These are phyloP conservation scores for Proctacanthus coquilletti DNA, from an alignment of 1,140 invertebrate species.

Conservation along the genomic window DNA sequence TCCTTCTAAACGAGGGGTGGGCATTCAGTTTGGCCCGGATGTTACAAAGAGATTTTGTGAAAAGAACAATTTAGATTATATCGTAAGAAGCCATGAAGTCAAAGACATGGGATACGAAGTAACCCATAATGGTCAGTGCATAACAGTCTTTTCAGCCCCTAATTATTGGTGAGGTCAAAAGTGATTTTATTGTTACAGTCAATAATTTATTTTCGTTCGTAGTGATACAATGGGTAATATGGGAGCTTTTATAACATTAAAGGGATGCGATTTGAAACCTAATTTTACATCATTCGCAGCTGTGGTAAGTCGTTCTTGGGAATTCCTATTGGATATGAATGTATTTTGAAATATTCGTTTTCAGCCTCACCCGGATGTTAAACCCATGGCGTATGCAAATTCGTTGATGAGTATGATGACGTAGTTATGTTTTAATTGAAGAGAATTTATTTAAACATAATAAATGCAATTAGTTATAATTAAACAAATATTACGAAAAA, in stretches of 20 bases:
- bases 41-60: conserved; percentile 79
- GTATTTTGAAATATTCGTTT: conserved; percentile 39
- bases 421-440: conserved; percentile 13
- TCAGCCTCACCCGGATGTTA: conserved; percentile 91
- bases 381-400: conserved; percentile 90
- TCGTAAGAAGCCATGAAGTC: conserved; percentile 95
- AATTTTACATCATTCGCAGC: conserved; percentile 84
- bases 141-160: conserved; percentile 94
- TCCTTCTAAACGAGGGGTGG: conserved; percentile 92
- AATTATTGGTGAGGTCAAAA: conserved; percentile 82
- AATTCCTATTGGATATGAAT: conserved; percentile 3
- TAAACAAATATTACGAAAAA: neutral
- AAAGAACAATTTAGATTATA: conserved; percentile 78
- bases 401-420: conserved; percentile 36
- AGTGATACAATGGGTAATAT: conserved; percentile 98
- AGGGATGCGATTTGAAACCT: conserved; percentile 79
- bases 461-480: neutral
- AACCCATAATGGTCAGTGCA: conserved; percentile 84
- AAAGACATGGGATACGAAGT: conserved; percentile 94
- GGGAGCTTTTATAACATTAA: conserved; percentile 93
- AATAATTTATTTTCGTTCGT: conserved; percentile 26
- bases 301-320: conserved; percentile 36
- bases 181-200: conserved; percentile 2
- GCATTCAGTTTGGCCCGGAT: conserved; percentile 97
- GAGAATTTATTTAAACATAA: neutral